These are phyloP conservation scores for Anticlea derivata DNA, from an alignment of 2,888 invertebrate genomes.

Conservation along the genomic window DNA sequence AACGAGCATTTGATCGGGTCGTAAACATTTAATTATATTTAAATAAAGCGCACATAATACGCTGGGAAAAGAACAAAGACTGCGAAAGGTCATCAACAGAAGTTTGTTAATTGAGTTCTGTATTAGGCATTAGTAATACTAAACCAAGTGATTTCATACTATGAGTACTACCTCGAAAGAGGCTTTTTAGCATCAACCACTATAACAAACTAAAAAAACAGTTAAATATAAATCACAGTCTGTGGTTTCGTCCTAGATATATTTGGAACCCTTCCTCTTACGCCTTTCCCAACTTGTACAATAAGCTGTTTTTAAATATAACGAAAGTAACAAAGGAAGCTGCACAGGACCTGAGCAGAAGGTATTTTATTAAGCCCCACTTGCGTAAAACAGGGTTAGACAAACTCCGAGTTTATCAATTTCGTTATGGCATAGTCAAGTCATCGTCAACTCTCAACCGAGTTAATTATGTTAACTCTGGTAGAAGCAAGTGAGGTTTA, in stretches of 20 bases:
- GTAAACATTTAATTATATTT: constrained; percentile 37
- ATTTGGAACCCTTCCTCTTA: no score
- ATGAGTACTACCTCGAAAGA: no score
- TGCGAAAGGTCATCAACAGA: constrained; percentile 18
- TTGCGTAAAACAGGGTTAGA: not conserved
- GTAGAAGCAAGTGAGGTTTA: constrained; percentile 20
- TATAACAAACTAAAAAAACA: no score
- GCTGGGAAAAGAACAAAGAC: constrained; percentile 23
- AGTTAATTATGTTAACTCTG: constrained; percentile 3
- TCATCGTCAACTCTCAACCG: not conserved
- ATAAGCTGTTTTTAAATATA: not conserved
- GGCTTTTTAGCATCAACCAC: no score
- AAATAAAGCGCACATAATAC: constrained; percentile 32
- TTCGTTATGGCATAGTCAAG: not conserved
- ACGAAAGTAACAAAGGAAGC: not conserved
- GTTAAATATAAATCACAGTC: no score
- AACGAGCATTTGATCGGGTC: constrained; percentile 40
- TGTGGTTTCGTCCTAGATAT: no score
- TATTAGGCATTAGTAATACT: no score
- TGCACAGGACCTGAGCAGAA: constrained; percentile 18
- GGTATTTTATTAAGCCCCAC: constrained; percentile 33
- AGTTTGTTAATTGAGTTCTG: not conserved
- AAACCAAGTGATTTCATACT: no score
- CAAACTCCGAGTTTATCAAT: not conserved
- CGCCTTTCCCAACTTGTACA: no score